These are phyloP conservation scores for Drosophila imparisetae DNA, from an alignment of 2,888 invertebrate species.

Conservation along the genomic window DNA sequence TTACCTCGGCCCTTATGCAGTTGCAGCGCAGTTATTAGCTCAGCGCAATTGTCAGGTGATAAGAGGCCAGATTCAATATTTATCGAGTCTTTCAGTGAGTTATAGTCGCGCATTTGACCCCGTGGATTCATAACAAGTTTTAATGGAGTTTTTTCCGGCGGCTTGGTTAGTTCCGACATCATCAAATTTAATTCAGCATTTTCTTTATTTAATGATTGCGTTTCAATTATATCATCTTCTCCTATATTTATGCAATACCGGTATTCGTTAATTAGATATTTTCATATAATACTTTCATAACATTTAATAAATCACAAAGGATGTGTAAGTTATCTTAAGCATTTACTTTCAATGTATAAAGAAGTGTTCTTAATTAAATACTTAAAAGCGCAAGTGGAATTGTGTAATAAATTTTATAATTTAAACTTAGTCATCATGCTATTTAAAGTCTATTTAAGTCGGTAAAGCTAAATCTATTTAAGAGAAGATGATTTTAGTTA, in stretches of 20 bases:
- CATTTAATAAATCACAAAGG: not conserved
- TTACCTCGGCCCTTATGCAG: conserved; percentile 91
- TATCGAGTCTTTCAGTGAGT: conserved; percentile 88
- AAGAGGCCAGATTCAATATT: conserved; percentile 87
- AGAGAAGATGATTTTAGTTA: conserved; percentile 7
- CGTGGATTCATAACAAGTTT: conserved; percentile 92
- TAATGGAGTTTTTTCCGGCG: conserved; percentile 85
- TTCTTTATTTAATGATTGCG: conserved; percentile 73
- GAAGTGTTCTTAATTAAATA: not conserved
- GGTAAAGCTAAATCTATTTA: not conserved
- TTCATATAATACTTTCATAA: not conserved
- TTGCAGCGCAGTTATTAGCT: conserved; percentile 91
- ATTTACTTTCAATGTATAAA: not conserved
- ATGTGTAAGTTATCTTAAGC: not conserved
- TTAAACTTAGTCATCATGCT: not conserved
- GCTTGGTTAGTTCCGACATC: conserved; percentile 48
- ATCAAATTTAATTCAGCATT: conserved; percentile 64
- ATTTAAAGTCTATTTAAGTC: not conserved
- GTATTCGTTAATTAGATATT: not conserved
- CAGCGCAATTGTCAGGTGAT: conserved; percentile 90
- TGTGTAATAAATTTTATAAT: not conserved
- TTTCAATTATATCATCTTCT: conserved; percentile 38
- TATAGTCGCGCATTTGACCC: conserved; percentile 90
- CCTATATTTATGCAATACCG: conserved; percentile 60
- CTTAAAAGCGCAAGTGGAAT: not conserved